Evolutionary conservation across 2,113 vertebrate species (phyloP).

Genomic region (Corynorhinus townsendii): DNA sequence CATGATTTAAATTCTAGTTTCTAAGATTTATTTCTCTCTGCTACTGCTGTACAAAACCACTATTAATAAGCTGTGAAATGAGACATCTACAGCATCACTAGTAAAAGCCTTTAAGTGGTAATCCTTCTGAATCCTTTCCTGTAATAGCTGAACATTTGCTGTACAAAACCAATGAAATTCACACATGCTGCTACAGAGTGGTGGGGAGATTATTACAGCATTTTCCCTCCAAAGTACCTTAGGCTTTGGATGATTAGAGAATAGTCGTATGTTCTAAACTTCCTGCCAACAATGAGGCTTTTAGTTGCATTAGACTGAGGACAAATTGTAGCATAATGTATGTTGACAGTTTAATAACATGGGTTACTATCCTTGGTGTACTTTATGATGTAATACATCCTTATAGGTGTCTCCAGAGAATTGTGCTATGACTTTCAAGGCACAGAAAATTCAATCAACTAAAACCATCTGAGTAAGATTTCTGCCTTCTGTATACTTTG

Average conservation of each 20-base stretch:
- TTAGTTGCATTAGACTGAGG: slow-evolving; percentile 73
- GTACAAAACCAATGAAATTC: slow-evolving; percentile 78
- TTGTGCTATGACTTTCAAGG: slow-evolving; percentile 75
- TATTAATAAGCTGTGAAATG: slow-evolving; percentile 75
- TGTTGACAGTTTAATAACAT: slow-evolving; percentile 85
- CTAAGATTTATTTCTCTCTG: slow-evolving; percentile 73
- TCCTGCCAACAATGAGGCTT: slow-evolving; percentile 77
- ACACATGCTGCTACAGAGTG: slow-evolving; percentile 60
- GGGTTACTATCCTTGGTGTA: slow-evolving; percentile 81
- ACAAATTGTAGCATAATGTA: slow-evolving; percentile 82
- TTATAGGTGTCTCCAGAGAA: slow-evolving; percentile 75
- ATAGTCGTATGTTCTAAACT: slow-evolving; percentile 77
- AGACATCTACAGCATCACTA: slow-evolving; percentile 68
- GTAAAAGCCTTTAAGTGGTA: slow-evolving; percentile 73
- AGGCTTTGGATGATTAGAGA: slow-evolving; percentile 77
- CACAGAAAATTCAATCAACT: slow-evolving; percentile 80
- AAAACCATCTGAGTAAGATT: slow-evolving; percentile 72
- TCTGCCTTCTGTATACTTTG: slow-evolving; percentile 79
- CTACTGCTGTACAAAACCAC: slow-evolving; percentile 57
- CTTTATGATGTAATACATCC: slow-evolving; percentile 85
- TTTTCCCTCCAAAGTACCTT: slow-evolving; percentile 75
- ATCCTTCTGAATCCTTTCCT: slow-evolving; percentile 74
- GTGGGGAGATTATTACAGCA: slow-evolving; percentile 71
- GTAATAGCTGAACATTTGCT: slow-evolving; percentile 64
- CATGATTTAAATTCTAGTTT: slow-evolving; percentile 52